Conservation (phyloP, 2,888 invertebrate genomes). For the Ischnura elegans region DNA sequence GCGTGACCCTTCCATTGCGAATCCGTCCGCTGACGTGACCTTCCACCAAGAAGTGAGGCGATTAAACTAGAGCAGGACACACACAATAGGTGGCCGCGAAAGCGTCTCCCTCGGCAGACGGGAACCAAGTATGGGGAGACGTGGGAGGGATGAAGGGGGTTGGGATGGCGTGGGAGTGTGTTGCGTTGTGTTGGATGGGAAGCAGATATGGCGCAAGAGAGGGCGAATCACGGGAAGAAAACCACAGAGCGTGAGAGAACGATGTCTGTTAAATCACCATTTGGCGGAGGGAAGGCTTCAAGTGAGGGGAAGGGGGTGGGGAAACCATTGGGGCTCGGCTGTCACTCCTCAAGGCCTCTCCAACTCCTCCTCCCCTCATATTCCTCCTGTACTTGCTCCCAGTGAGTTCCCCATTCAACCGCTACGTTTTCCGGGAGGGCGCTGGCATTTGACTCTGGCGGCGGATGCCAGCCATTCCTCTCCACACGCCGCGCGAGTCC, state of each 20-base stretch:
- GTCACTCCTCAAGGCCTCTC: conserved; percentile 30
- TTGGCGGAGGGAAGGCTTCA: neutral
- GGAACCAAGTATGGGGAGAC: neutral
- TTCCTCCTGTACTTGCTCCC: no score
- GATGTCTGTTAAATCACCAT: conserved; percentile 61
- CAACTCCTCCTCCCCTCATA: neutral
- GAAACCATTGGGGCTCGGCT: neutral
- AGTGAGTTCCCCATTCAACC: neutral
- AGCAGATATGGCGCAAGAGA: neutral
- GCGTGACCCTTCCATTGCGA: no score
- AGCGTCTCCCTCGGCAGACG: neutral
- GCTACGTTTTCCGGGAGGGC: neutral
- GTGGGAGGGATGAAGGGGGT: neutral
- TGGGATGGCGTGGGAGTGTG: neutral
- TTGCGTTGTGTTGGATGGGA: neutral
- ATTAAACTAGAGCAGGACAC: neutral
- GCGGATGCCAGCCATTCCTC: neutral
- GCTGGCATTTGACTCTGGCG: neutral
- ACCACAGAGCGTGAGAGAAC: conserved; percentile 35
- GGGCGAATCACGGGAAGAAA: conserved; percentile 47
- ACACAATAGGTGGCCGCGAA: neutral
- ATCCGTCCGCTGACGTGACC: no score
- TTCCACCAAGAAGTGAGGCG: no score
- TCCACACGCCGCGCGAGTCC: neutral
- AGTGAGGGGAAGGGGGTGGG: neutral